Percentiles rank a stretch among this genome's conserved stretches.
phyloP scores from a whole-genome alignment of 2,888 invertebrate species.

The Anticlea derivata region DNA sequence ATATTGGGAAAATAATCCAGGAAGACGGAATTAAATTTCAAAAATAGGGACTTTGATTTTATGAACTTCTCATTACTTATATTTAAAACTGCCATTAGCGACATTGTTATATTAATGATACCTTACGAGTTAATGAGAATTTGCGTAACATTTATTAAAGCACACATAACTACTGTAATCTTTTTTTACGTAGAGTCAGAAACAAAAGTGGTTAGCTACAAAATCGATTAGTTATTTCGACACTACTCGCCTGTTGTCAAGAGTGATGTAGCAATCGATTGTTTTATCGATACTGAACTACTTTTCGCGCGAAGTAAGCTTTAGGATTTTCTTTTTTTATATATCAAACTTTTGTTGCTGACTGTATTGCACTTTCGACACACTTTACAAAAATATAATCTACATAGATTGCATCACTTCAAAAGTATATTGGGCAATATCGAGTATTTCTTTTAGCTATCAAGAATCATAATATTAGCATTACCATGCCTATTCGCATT shows the following conservation, averaged over 20 bases:
- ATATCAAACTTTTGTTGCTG: constrained; percentile 1
- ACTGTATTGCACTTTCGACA: constrained; percentile 2
- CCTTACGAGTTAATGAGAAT: constrained; percentile 3
- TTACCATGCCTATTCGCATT: too few species aligned
- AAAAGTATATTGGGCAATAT: neutral
- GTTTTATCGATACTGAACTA: too few species aligned
- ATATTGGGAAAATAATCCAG: constrained; percentile 22
- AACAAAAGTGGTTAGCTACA: constrained; percentile 3
- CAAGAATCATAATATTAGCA: too few species aligned
- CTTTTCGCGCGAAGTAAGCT: too few species aligned
- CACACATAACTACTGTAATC: constrained; percentile 1
- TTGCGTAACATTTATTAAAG: constrained; percentile 4
- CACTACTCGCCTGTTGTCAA: too few species aligned
- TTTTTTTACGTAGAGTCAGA: constrained; percentile 2
- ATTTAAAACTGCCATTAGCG: constrained; percentile 5
- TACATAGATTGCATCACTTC: neutral
- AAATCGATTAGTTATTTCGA: neutral
- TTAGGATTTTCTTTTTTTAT: too few species aligned
- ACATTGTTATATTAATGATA: neutral
- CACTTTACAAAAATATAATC: constrained; percentile 9
- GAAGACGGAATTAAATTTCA: constrained; percentile 18
- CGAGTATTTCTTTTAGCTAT: constrained; percentile 1
- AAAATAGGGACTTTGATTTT: constrained; percentile 1
- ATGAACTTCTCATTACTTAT: neutral
- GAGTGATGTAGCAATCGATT: too few species aligned